Evolutionary conservation across 2,888 invertebrate species (phyloP).

Genomic region (Notocelia uddmanniana): DNA sequence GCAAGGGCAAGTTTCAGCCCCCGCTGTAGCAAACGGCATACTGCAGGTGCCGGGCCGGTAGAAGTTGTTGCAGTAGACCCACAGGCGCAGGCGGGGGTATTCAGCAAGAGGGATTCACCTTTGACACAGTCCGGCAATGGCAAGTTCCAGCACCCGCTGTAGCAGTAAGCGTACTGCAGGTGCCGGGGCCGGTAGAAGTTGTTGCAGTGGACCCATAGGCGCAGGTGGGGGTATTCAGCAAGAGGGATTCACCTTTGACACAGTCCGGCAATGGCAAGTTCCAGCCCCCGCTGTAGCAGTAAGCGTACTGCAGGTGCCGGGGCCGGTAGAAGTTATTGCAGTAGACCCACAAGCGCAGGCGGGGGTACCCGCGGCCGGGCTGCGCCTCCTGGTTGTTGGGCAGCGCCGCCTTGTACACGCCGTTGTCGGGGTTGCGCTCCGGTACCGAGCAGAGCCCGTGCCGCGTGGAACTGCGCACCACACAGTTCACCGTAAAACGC

Average conservation of each 20-base stretch:
- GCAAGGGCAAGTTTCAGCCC: slow-evolving; percentile 19
- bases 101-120: not conserved
- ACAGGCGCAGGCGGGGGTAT: too few species aligned
- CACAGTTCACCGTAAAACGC: not conserved
- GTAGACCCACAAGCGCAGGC: slow-evolving; percentile 16
- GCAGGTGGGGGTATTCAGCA: too few species aligned
- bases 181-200: too few species aligned
- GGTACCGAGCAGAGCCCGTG: slow-evolving; percentile 6
- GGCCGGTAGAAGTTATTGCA: not conserved
- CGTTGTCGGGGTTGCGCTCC: not conserved
- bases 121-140: slow-evolving; percentile 16
- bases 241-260: not conserved
- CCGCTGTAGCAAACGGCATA: slow-evolving; percentile 19
- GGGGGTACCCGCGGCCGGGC: not conserved
- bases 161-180: slow-evolving; percentile 7
- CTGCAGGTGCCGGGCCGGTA: too few species aligned
- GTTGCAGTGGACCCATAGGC: too few species aligned
- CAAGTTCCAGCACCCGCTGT: slow-evolving; percentile 21
- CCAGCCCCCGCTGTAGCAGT: slow-evolving; percentile 24
- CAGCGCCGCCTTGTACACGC: not conserved
- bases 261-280: slow-evolving; percentile 21
- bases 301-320: slow-evolving; percentile 10
- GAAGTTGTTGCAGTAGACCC: too few species aligned
- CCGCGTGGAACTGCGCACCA: not conserved
- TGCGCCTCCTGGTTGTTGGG: not conserved